Conservation (phyloP, 1,140 invertebrate genomes). For the Drosophila sp. region DNA sequence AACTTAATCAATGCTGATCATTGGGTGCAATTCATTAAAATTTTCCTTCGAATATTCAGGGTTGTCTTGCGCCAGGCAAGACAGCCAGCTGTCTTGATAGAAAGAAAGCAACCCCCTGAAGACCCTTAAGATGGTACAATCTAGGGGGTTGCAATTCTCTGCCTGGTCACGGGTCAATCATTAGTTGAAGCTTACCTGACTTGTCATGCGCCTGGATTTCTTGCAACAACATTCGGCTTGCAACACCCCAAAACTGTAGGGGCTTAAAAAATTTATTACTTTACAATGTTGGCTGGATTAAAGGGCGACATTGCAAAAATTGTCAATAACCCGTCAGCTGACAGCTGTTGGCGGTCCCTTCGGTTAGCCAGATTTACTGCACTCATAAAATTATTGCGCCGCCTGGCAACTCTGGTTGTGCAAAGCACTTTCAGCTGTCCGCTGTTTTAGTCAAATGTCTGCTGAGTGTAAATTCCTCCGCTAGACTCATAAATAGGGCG, state of each 20-base stretch:
- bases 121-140: background rate
- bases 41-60: conserved; percentile 22
- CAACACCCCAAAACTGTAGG: conserved; percentile 23
- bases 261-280: conserved; percentile 62
- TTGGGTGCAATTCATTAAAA: conserved; percentile 49
- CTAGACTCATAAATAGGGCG: conserved; percentile 43
- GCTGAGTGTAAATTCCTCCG: conserved; percentile 53
- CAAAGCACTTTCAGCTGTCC: conserved; percentile 57
- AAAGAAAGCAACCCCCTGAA: conserved; percentile 21
- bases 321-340: conserved; percentile 71
- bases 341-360: conserved; percentile 55
- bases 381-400: conserved; percentile 58
- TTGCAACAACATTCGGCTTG: background rate
- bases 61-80: conserved; percentile 45
- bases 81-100: conserved; percentile 44
- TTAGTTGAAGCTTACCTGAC: conserved; percentile 50
- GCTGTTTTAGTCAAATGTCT: background rate
- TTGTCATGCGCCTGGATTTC: conserved; percentile 8
- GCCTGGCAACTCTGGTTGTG: conserved; percentile 75
- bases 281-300: conserved; percentile 74
- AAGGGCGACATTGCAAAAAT: conserved; percentile 49
- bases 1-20: conserved; percentile 40
- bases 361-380: conserved; percentile 61
- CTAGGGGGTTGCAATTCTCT: conserved; percentile 41
- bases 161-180: conserved; percentile 51